Conservation (phyloP, 2,797 vertebrate species). For the Columba guinea region DNA sequence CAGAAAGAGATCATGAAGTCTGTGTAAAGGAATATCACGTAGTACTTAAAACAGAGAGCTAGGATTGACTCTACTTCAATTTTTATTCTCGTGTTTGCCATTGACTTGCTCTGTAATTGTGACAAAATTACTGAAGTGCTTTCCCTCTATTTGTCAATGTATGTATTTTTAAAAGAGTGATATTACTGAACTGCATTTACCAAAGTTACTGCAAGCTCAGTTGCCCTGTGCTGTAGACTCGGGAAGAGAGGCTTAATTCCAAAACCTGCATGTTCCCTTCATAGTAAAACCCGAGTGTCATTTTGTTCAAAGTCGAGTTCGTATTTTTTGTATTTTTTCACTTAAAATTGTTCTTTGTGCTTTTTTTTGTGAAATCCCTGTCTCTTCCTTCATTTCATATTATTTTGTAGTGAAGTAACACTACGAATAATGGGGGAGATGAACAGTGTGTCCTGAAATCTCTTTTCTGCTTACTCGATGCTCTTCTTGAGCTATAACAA, state of each 20-base stretch:
- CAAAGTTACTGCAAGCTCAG: background rate
- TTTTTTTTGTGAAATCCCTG: background rate
- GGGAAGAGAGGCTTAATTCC: background rate
- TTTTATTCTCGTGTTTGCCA: background rate
- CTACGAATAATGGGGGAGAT: background rate
- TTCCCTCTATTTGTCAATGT: background rate
- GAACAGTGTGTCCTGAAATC: background rate
- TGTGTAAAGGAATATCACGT: background rate
- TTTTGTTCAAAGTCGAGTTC: background rate
- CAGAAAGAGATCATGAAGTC: background rate
- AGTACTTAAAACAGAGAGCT: background rate
- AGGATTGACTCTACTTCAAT: background rate
- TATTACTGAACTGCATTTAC: background rate
- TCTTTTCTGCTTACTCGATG: background rate
- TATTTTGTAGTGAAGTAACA: background rate
- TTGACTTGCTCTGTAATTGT: background rate
- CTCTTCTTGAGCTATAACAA: background rate
- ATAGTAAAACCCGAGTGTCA: background rate
- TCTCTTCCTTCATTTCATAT: background rate
- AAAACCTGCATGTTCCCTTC: background rate
- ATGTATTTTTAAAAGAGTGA: background rate
- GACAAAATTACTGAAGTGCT: background rate
- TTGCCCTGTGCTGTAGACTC: background rate
- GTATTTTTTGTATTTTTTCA: background rate
- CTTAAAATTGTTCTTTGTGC: background rate